A percentile compares a stretch with the other conserved stretches of the same genome.
Evolutionary conservation across 2,113 vertebrate species (phyloP).

Genomic region (Osmerus eperlanus): DNA sequence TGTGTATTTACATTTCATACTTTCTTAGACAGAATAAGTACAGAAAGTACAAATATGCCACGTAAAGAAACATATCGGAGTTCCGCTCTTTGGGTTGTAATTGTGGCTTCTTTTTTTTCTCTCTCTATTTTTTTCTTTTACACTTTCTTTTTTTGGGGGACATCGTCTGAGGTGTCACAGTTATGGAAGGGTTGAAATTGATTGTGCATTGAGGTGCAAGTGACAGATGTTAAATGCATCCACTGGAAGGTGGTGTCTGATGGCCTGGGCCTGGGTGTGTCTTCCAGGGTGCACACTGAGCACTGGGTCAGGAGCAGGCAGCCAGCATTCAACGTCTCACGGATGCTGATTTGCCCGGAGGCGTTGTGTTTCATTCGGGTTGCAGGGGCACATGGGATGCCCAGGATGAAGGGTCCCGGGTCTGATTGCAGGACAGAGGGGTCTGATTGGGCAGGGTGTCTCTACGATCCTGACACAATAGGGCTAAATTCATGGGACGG

Average conservation of each 20-base stretch:
- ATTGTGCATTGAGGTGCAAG: slow-evolving; percentile 58
- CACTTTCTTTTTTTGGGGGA: slow-evolving; percentile 4
- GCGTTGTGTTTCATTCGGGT: slow-evolving; percentile 33
- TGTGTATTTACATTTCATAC: slow-evolving; percentile 32
- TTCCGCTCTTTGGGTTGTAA: not conserved
- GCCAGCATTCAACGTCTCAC: slow-evolving; percentile 47
- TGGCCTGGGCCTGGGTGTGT: not conserved
- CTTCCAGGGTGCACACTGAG: slow-evolving; percentile 18
- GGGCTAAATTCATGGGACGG: slow-evolving; percentile 65
- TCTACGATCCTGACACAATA: slow-evolving; percentile 65
- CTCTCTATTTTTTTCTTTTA: slow-evolving; percentile 3
- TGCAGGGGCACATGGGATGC: slow-evolving; percentile 55
- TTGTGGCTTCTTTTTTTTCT: not conserved
- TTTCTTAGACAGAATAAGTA: slow-evolving; percentile 8
- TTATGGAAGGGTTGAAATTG: slow-evolving; percentile 31
- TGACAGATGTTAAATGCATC: slow-evolving; percentile 46
- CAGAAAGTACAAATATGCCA: slow-evolving; percentile 7
- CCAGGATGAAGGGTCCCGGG: slow-evolving; percentile 63
- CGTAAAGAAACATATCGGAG: slow-evolving; percentile 9
- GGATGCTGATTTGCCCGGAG: slow-evolving; percentile 61
- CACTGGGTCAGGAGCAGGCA: slow-evolving; percentile 17
- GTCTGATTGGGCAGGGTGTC: slow-evolving; percentile 66
- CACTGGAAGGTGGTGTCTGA: slow-evolving; percentile 39
- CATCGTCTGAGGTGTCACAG: slow-evolving; percentile 29
- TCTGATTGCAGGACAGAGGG: slow-evolving; percentile 68